Conservation (phyloP, 2,888 invertebrate genomes). For the Cosmia trapezina region DNA sequence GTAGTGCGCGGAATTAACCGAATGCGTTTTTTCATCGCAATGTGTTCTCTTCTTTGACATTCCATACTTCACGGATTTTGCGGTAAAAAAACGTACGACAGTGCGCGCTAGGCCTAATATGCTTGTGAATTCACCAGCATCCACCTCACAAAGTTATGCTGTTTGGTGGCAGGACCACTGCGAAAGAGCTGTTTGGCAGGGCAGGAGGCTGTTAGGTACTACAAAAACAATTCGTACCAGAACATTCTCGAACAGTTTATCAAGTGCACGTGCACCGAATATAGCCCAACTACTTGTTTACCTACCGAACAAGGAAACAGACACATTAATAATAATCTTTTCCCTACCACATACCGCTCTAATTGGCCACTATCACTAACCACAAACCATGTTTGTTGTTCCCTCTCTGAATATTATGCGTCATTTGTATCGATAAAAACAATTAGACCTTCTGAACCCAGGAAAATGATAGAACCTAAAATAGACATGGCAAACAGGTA, state of each 20-base stretch:
- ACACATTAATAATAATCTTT: constrained; percentile 40
- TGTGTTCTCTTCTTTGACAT: too few relatives aligned
- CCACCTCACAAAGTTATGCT: too few relatives aligned
- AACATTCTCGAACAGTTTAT: not conserved
- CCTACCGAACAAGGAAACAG: constrained; percentile 54
- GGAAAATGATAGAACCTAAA: constrained; percentile 42
- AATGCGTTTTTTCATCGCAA: too few relatives aligned
- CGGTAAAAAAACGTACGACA: too few relatives aligned
- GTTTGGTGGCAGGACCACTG: not conserved
- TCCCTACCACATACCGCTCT: constrained; percentile 35
- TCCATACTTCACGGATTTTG: too few relatives aligned
- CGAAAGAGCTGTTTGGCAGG: not conserved
- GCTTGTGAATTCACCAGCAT: too few relatives aligned
- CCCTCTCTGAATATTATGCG: constrained; percentile 40
- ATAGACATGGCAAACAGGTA: constrained; percentile 55
- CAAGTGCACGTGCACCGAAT: constrained; percentile 24
- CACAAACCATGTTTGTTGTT: constrained; percentile 45
- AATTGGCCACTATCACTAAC: constrained; percentile 57
- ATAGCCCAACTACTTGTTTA: constrained; percentile 23
- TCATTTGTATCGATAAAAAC: constrained; percentile 45
- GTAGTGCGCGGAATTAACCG: too few relatives aligned
- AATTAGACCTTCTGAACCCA: constrained; percentile 26
- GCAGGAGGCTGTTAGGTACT: not conserved
- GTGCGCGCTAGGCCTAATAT: too few relatives aligned
- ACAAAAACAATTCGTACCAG: not conserved